A percentile compares a stretch with the other conserved stretches of the same genome.
Evolutionary conservation across 2,888 invertebrate genomes (phyloP).

Genomic region (Scaptomyza reducta): DNA sequence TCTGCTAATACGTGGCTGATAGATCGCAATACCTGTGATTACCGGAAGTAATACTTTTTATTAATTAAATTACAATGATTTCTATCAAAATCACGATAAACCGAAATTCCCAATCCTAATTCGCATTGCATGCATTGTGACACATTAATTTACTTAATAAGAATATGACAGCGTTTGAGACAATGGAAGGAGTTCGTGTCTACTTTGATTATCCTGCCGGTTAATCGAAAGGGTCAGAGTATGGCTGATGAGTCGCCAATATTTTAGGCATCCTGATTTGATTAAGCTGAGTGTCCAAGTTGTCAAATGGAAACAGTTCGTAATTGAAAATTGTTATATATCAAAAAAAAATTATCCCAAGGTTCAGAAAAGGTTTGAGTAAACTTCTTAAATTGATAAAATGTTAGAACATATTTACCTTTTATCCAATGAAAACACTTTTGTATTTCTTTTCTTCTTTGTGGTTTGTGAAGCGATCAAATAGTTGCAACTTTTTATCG

Average conservation of each 20-base stretch:
- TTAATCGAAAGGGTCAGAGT: constrained; percentile 1
- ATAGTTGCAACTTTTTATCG: not conserved
- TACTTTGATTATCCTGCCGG: constrained; percentile 38
- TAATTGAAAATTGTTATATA: not conserved
- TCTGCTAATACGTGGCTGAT: not conserved
- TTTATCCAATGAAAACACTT: constrained; percentile 5
- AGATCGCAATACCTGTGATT: not conserved
- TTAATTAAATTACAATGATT: constrained; percentile 57
- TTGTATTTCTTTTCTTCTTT: not conserved
- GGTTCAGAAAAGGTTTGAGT: no score
- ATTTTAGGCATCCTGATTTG: constrained; percentile 31
- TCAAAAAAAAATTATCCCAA: no score
- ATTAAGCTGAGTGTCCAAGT: constrained; percentile 55
- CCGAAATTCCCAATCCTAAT: constrained; percentile 11
- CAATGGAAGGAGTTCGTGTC: not conserved
- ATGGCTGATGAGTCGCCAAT: constrained; percentile 48
- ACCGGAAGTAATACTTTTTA: not conserved
- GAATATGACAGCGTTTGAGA: constrained; percentile 11
- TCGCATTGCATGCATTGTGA: constrained; percentile 15
- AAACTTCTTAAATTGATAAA: not conserved
- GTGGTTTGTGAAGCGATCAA: constrained; percentile 13
- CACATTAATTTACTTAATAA: constrained; percentile 54
- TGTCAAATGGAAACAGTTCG: constrained; percentile 12
- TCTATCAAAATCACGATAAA: constrained; percentile 35
- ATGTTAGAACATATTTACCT: constrained; percentile 16